Evolutionary conservation across 2,797 vertebrate genomes (phyloP), one percentile per base, ranked within the genome.

Genomic region (Anas flavirostris): DNA sequence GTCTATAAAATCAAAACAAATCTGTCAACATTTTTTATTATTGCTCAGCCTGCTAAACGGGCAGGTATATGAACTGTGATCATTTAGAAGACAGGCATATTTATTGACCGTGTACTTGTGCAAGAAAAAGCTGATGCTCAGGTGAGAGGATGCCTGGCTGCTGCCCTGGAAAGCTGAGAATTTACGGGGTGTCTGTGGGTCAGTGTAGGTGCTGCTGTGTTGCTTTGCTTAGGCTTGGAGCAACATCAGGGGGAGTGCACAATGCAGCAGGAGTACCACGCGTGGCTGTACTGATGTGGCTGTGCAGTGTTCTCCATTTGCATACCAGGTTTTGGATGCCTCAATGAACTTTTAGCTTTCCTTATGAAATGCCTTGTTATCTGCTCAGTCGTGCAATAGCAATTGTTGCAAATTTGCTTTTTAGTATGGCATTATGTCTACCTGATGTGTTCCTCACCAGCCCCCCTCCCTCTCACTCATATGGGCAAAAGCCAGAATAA

Each of bases 131-230:
- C 12, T 29, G 35, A 12, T 37, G 21, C 39, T 72, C 1, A 0
- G 17, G 37, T 86, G 44, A 33, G 11, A 66, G 50, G 53, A 4
- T 31, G 41, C 31, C 41, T 62, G 59, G 31, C 22, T 60, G 17
- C 46, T 33, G 41, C 33, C 35, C 58, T 0, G 8, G 33, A 6
- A 23, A 60, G 21, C n/a, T 25, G 46, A 28, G 48, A 58, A 56
- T 46, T 43, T 60, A 6, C 15, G 56, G 25, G 41, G 5, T 41
- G 31, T 8, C 31, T 41, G 59, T 22, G 39, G 18, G 26, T 35
- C 33, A 8, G 28, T 0, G 14, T 18, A 39, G 66, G 23, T 26
- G 63, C 33, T 58, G 37, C 52, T 25, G 37, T 0, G 0, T 22
- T 26, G 29, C 23, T 48, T 12, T 0, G 0, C 68, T 17, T 3